Conservation (phyloP, 2,888 invertebrate species). For the Lasioglossum figueresi region DNA sequence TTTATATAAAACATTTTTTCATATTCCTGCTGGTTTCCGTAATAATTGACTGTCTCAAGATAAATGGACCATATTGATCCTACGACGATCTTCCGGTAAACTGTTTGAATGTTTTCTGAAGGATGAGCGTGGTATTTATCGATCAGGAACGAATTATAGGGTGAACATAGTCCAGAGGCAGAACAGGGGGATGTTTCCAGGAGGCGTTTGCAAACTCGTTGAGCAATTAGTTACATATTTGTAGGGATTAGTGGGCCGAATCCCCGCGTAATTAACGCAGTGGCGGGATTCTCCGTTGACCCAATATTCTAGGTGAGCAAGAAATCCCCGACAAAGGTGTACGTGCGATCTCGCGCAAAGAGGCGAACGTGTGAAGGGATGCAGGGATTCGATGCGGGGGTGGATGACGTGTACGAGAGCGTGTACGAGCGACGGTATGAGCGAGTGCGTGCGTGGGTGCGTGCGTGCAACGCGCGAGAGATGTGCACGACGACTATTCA, state of each 20-base stretch:
- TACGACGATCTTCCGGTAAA: no score
- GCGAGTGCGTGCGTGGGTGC: slow-evolving; percentile 64
- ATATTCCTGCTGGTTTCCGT: no score
- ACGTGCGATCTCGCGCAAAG: slow-evolving; percentile 49
- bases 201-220: neutral
- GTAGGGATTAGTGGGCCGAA: neutral
- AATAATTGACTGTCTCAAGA: no score
- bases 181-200: neutral
- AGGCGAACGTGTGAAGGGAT: slow-evolving; percentile 52
- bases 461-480: slow-evolving; percentile 78
- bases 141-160: neutral
- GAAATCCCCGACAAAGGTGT: slow-evolving; percentile 21
- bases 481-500: slow-evolving; percentile 82
- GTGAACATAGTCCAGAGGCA: neutral
- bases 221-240: neutral
- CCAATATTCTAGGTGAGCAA: slow-evolving; percentile 39
- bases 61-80: no score
- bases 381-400: neutral
- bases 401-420: slow-evolving; percentile 25
- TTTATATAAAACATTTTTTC: no score
- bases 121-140: neutral
- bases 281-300: neutral
- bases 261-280: neutral
- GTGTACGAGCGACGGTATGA: slow-evolving; percentile 51
- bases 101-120: no score